Evolutionary conservation across 2,888 invertebrate species (phyloP).

Genomic region (Tipula confusa): DNA sequence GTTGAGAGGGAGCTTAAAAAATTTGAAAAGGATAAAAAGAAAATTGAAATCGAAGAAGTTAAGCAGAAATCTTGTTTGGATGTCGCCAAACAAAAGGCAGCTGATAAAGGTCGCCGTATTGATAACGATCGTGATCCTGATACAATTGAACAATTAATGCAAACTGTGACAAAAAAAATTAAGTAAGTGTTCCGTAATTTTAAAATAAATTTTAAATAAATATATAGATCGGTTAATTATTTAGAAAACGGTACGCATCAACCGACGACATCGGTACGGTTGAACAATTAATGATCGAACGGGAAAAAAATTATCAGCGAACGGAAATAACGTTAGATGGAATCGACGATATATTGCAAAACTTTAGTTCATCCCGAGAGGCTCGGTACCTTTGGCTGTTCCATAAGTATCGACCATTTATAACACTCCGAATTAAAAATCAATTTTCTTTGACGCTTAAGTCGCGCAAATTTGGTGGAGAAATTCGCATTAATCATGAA

Average conservation of each 20-base stretch:
- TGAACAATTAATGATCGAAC: neutral
- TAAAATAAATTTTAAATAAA: neutral
- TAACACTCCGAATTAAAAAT: neutral
- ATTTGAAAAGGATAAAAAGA: neutral
- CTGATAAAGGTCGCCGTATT: constrained; percentile 41
- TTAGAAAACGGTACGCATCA: neutral
- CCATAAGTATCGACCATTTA: neutral
- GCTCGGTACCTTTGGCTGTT: neutral
- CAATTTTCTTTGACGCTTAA: neutral
- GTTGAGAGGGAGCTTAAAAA: neutral
- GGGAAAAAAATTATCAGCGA: neutral
- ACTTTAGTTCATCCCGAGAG: neutral
- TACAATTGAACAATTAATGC: constrained; percentile 45
- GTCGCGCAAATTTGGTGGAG: constrained; percentile 42
- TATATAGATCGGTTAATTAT: neutral
- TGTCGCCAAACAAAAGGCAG: neutral
- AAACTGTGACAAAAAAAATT: constrained; percentile 41
- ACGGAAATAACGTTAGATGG: neutral
- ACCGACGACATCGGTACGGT: neutral
- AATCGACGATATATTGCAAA: neutral
- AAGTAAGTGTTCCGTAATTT: constrained; percentile 34
- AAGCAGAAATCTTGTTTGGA: neutral
- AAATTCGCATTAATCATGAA: constrained; percentile 46
- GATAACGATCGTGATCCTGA: constrained; percentile 47
- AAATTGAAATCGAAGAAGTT: neutral